Conservation (phyloP, 2,888 invertebrate genomes). For the Rotaria sp. region DNA sequence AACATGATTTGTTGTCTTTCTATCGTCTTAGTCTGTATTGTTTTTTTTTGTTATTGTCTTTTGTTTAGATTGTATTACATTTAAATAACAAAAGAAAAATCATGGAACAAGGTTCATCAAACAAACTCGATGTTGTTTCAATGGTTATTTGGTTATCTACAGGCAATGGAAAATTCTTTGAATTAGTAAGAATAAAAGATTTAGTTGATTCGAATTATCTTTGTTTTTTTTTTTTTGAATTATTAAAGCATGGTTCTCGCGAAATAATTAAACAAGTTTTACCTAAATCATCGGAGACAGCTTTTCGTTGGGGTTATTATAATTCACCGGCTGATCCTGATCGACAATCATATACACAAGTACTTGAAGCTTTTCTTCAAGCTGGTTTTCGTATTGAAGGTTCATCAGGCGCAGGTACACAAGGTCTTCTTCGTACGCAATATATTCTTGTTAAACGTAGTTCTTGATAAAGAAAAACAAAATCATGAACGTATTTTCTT, state of each 20-base stretch:
- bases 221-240: background rate
- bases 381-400: slow-evolving; percentile 18
- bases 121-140: slow-evolving; percentile 12
- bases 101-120: slow-evolving; percentile 7
- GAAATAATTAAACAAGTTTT: slow-evolving; percentile 20
- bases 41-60: background rate
- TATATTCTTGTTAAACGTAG: slow-evolving; percentile 18
- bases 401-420: slow-evolving; percentile 1
- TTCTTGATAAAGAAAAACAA: background rate
- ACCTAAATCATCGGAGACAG: slow-evolving; percentile 12
- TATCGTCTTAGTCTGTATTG: background rate
- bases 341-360: background rate
- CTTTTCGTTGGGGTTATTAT: slow-evolving; percentile 27
- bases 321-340: slow-evolving; percentile 25
- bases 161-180: slow-evolving; percentile 5
- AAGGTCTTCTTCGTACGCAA: slow-evolving; percentile 25
- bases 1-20: background rate
- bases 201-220: background rate
- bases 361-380: slow-evolving; percentile 25
- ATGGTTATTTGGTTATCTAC: slow-evolving; percentile 29
- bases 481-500: background rate
- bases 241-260: slow-evolving; percentile 1
- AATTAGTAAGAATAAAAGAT: background rate
- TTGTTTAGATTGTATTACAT: slow-evolving; percentile 15
- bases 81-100: background rate